Conservation (phyloP, 1,140 invertebrate species). For the Drosophila virilis region DNA sequence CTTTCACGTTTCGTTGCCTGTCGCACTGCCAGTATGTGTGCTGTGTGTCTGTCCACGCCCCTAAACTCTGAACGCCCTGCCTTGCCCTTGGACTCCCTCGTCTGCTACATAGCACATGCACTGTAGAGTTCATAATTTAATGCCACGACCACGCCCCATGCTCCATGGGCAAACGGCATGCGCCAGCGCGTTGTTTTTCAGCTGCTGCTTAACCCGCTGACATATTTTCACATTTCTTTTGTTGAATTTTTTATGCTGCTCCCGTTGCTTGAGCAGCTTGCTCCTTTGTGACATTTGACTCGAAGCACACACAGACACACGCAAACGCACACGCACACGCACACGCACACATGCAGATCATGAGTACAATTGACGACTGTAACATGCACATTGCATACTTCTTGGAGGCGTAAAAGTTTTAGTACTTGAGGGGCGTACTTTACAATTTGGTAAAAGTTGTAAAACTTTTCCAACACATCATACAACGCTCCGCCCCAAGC, state of each 20-base stretch:
- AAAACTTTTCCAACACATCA: slow-evolving; percentile 56
- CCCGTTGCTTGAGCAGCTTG: slow-evolving; percentile 67
- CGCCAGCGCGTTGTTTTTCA: not conserved
- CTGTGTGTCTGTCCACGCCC: slow-evolving; percentile 17
- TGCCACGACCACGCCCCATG: slow-evolving; percentile 25
- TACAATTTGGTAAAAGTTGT: slow-evolving; percentile 72
- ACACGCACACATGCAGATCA: slow-evolving; percentile 3
- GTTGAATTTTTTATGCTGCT: slow-evolving; percentile 54
- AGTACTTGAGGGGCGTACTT: slow-evolving; percentile 57
- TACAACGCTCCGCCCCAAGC: not conserved
- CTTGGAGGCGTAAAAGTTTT: slow-evolving; percentile 67
- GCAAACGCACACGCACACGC: slow-evolving; percentile 2
- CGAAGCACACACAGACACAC: slow-evolving; percentile 39
- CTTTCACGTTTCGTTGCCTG: not conserved
- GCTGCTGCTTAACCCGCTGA: slow-evolving; percentile 54
- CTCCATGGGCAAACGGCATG: not conserved
- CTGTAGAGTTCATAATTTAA: slow-evolving; percentile 63
- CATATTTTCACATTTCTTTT: slow-evolving; percentile 61
- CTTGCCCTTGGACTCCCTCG: not conserved
- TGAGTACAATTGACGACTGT: slow-evolving; percentile 63
- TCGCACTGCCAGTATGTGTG: not conserved
- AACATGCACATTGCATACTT: slow-evolving; percentile 71
- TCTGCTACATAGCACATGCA: slow-evolving; percentile 21
- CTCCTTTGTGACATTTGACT: slow-evolving; percentile 78
- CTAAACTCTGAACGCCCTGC: not conserved